Base-by-base conservation (phyloP, 2,113 vertebrate species). In the Nerophis ophidion region DNA sequence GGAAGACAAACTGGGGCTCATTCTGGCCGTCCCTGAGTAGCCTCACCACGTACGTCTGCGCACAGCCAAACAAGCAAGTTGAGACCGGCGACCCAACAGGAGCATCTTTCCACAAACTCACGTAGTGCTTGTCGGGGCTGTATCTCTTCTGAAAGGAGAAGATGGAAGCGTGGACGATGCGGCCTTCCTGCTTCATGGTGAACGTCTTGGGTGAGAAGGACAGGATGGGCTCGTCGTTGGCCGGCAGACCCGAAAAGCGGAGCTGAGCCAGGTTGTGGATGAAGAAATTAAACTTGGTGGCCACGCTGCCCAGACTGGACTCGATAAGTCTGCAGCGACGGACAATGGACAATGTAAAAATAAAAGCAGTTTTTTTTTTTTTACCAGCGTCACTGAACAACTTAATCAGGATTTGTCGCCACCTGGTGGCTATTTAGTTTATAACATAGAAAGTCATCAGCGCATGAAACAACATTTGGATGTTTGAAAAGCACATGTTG, bases 271-370 rank as follows among this genome's bases (percentile, higher is more conserved):
- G 88, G 75, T 98, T 99, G 84, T 99, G 97, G 86, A 99, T 98
- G 86, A 99, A 98, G 86, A 99, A 99, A 76, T 99, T 99, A 78
- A 99, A 98, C 85, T 98, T 99, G 19, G 97, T 99, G 76, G 97
- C 97, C 60, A 99, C 91, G 36, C 94, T 98, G 70, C 96, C 97
- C 80, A 98, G 88, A 76, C 95, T 98, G 75, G 97, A 98, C 79
- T 98, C 97, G 8, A 99, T 99, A 58, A 99, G 76, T 73, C 97
- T 99, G 77, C 1, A 52, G 70, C 65, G 26, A 51, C 5, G 3
- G 55, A 19, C 63, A 9, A 6, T 1, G 7, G 11, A 56, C 10
- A n/a, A 4, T 26, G 45, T 15, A 26, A 26, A 26, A 26, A 26
- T 26, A 26, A 26, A 26, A 26, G 26, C 26, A 26, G 26, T 26